Percentiles rank a stretch among this genome's conserved stretches.
Conservation (phyloP, 2,797 vertebrate species). For the Micromesistius poutassou region DNA sequence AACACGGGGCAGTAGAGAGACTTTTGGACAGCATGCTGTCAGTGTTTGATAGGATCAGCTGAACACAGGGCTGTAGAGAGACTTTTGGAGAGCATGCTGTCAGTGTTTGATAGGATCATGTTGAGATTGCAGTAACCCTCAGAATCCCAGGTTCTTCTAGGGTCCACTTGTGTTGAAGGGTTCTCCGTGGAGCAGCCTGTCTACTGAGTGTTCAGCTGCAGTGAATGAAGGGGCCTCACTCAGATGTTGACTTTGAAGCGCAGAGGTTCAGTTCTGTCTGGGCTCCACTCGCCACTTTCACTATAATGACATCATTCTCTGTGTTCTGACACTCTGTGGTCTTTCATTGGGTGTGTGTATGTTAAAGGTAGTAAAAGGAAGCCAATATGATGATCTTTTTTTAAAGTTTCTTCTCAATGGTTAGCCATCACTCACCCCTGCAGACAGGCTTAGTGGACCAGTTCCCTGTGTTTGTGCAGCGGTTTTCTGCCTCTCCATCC, state of each 20-base stretch:
- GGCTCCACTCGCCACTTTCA: too few relatives aligned
- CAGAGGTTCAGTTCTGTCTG: too few relatives aligned
- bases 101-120: not conserved
- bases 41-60: not conserved
- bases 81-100: too few relatives aligned
- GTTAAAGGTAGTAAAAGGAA: not conserved
- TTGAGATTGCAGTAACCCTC: not conserved
- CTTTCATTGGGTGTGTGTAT: too few relatives aligned
- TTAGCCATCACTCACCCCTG: constrained; percentile 68
- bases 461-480: constrained; percentile 77
- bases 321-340: too few relatives aligned
- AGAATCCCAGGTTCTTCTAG: not conserved
- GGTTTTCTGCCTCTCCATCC: constrained; percentile 73
- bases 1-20: constrained; percentile 76
- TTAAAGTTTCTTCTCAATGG: not conserved
- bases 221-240: not conserved
- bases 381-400: not conserved
- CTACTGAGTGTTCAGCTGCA: not conserved
- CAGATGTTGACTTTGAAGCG: not conserved
- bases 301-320: too few relatives aligned
- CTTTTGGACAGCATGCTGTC: not conserved
- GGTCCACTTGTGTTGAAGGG: not conserved
- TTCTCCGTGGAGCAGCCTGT: not conserved
- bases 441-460: constrained; percentile 84
- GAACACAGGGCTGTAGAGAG: too few relatives aligned